These are phyloP conservation scores for Ostrea edulis DNA, from an alignment of 1,140 invertebrate species.

Conservation along the genomic window DNA sequence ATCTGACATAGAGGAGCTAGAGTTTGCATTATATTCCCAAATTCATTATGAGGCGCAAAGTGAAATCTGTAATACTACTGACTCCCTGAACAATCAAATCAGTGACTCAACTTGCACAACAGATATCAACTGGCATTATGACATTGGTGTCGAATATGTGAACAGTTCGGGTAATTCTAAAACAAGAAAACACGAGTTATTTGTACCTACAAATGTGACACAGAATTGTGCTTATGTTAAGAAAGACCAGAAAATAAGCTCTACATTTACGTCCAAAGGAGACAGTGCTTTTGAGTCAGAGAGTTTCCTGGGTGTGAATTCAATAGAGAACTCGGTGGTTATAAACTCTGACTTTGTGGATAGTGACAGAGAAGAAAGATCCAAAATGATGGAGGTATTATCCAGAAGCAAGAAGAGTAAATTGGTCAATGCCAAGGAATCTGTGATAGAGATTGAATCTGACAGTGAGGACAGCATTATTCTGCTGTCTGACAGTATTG, in stretches of 20 bases:
- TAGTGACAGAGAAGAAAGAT: neutral
- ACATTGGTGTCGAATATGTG: neutral
- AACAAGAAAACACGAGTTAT: neutral
- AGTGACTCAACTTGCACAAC: neutral
- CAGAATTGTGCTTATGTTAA: neutral
- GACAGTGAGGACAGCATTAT: slow-evolving; percentile 38
- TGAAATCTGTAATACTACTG: neutral
- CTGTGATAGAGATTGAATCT: neutral
- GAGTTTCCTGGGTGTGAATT: neutral
- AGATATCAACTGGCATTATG: neutral
- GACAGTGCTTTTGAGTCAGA: neutral
- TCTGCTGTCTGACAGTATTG: neutral
- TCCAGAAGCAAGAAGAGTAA: neutral
- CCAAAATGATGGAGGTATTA: neutral
- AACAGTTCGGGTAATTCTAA: neutral
- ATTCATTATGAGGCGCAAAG: slow-evolving; percentile 44
- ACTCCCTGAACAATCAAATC: neutral
- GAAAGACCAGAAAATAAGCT: neutral
- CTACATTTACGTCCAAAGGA: neutral
- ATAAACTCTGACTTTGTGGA: neutral
- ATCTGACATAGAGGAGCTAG: slow-evolving; percentile 47
- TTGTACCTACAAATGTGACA: neutral
- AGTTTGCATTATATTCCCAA: slow-evolving; percentile 54
- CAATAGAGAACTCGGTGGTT: neutral
- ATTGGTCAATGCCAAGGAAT: neutral